Evolutionary conservation across 2,113 vertebrate species (phyloP).

Genomic region (Cacatua alba): DNA sequence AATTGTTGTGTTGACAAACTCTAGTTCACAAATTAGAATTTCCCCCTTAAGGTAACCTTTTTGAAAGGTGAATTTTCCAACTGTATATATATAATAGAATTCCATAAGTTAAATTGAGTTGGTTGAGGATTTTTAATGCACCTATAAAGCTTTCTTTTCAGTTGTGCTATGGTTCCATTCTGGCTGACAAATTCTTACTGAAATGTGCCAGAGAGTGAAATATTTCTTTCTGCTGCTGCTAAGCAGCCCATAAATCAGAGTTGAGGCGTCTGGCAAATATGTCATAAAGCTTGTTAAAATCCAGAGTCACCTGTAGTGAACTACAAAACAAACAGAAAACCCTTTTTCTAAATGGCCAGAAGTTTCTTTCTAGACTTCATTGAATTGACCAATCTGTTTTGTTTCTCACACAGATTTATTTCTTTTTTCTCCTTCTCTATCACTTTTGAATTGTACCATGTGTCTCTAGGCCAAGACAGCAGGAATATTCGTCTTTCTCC

Average conservation of each 20-base stretch:
- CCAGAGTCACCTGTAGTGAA: background rate
- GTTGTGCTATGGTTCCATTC: background rate
- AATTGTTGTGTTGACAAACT: background rate
- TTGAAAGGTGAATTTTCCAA: background rate
- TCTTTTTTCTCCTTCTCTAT: background rate
- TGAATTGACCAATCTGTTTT: background rate
- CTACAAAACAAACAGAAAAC: background rate
- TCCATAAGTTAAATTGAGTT: background rate
- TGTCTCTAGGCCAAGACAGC: background rate
- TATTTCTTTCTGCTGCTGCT: background rate
- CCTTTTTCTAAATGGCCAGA: background rate
- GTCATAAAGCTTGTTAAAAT: background rate
- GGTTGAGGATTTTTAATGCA: background rate
- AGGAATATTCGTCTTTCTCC: background rate
- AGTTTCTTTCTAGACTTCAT: background rate
- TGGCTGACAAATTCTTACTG: background rate
- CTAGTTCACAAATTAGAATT: background rate
- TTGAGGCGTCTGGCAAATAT: background rate
- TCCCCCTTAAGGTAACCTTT: background rate
- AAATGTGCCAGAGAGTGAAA: background rate
- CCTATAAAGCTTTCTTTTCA: conserved; percentile 8
- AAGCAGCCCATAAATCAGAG: conserved; percentile 12
- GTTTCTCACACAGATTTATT: background rate
- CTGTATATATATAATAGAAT: background rate
- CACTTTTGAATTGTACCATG: background rate